Evolutionary conservation across 2,113 vertebrate species (phyloP).

Genomic region (Mobula hypostoma): DNA sequence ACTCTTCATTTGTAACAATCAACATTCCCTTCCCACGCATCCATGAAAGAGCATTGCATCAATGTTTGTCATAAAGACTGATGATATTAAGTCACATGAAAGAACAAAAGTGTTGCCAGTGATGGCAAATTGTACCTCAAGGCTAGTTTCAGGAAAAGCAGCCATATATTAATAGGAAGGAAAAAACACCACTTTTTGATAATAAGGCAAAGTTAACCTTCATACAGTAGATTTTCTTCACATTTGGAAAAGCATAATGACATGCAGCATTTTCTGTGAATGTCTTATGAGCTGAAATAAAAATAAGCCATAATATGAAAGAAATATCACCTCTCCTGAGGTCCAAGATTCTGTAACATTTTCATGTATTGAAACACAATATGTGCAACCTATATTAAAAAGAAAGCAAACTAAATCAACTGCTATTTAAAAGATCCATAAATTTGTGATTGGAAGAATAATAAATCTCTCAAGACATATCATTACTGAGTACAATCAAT

Average conservation of each 20-base stretch:
- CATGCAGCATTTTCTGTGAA: background rate
- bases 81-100: background rate
- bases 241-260: background rate
- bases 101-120: background rate
- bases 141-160: background rate
- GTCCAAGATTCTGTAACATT: constrained; percentile 83
- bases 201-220: background rate
- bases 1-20: background rate
- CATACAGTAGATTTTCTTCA: background rate
- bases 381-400: constrained; percentile 72
- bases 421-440: background rate
- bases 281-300: background rate
- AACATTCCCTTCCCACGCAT: background rate
- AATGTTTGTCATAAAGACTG: background rate
- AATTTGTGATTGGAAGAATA: no score
- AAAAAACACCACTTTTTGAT: background rate
- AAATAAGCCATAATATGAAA: background rate
- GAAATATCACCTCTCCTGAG: constrained; percentile 72
- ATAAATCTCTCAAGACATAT: no score
- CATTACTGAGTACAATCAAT: no score
- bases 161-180: background rate
- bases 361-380: constrained; percentile 92
- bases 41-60: background rate
- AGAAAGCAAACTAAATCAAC: constrained; percentile 35
- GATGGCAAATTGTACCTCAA: background rate